Evolutionary conservation across 2,113 vertebrate genomes (phyloP), one percentile per base, ranked within the genome.

Genomic region (Zosterops hypoxanthus): DNA sequence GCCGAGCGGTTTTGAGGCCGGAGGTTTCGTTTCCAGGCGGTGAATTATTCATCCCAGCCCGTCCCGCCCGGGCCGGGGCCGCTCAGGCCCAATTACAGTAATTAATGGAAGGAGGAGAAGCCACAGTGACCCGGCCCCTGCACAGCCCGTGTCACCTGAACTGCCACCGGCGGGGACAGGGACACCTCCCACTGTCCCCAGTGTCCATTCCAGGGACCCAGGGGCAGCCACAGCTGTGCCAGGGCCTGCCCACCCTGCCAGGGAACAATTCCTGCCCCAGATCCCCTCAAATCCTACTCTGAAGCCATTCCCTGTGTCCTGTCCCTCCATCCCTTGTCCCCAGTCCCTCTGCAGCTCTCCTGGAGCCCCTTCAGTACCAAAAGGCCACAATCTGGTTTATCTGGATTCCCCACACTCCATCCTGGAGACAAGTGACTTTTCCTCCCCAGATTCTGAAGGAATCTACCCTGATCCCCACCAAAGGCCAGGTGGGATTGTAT

Each of bases 1-100:
- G 91, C 91, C 31, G n/a, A 69, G 94, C 26, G 11, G 53, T 82
- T 84, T 81, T 68, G 60, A 82, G 90, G 90, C 55, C 4, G 28
- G n/a, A 66, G 94, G 82, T 94, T 95, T 71, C 55, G 53, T 94
- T 96, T 95, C 79, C 93, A 95, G 61, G 24, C 5, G 0, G 75
- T 96, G 88, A 96, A 96, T 96, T 95, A 96, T 96, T 95, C 75
- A 96, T 95, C 66, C 59, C 61, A 34, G 71, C 42, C 60, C 22
- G 2, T 21, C 28, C 88, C 44, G 33, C 53, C 26, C 33, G 78
- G 78, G 73, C 81, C 65, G 63, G 77, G 53, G 70, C 69, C 4
- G 57, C 88, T 46, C 65, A 63, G 80, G 84, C 31, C 15, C 78
- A 84, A 94, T 94, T 90, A 94, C 11, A 1, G 3, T 84, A 94